Base-by-base conservation (phyloP, 1,140 invertebrate species). In the Cydia pomonella region DNA sequence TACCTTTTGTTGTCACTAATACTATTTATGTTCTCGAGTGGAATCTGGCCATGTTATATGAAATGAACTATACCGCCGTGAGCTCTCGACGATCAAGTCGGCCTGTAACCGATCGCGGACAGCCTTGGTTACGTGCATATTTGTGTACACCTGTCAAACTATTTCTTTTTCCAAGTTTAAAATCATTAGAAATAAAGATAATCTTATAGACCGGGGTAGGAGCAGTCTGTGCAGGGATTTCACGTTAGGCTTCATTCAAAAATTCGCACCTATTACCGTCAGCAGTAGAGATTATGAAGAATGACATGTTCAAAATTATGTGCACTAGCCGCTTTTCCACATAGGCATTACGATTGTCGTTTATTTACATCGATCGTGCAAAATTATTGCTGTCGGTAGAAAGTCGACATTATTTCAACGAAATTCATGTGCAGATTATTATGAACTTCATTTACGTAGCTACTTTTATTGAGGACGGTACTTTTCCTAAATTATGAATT, bases 101-200 rank as follows among this genome's bases (percentile, higher is more conserved):
- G 89, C 83, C 84, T 91, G 91, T 92, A 91, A 92, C 91, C 86
- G 88, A 93, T 90, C 66, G 85, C 86, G 18, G 6, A 78, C 63
- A 80, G 84, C 86, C 90, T 93, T 90, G 91, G 91, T 93, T 93
- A 93, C 91, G 88, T 87, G 91, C 90, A 90, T 85, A 87, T 92
- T 91, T 89, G 88, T 90, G 81, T 85, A 84, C 79, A 84, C 74
- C 82, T 84, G 82, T 85, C 81, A 84, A 82, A 77, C 79, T 79
- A 82, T 85, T 89, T 84, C 75, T 85, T 85, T 86, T 81, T 80
- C 75, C 77, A 84, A 85, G 80, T 83, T 85, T 84, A 85, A 87
- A 83, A 80, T 87, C 83, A 87, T 86, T 92, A 92, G 87, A 82
- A 47, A 81, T 84, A 86, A 83, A 86, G 81, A 76, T 50, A 84